These are phyloP conservation scores for Lutraria lutraria DNA, from an alignment of 2,888 invertebrate genomes.

Conservation along the genomic window DNA sequence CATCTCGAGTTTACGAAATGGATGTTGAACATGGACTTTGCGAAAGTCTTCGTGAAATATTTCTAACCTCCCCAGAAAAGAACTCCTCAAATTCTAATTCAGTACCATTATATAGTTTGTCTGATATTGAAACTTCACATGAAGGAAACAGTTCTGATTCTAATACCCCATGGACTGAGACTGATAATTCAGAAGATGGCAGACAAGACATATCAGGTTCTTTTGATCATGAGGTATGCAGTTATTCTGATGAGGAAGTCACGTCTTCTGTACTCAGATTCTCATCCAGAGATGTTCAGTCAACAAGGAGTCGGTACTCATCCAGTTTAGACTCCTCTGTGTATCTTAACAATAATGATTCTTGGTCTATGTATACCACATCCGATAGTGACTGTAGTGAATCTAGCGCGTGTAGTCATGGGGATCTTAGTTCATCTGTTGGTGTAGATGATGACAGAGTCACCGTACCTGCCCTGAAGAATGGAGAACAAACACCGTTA, in stretches of 20 bases:
- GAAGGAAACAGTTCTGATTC: neutral
- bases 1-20: neutral
- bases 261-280: neutral
- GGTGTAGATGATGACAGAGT: neutral
- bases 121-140: neutral
- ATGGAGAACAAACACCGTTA: neutral
- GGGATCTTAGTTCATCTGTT: neutral
- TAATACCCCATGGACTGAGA: neutral
- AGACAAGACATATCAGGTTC: neutral
- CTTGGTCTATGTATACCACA: slow-evolving; percentile 2
- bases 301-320: neutral
- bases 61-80: slow-evolving; percentile 19
- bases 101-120: neutral
- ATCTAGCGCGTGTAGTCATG: neutral
- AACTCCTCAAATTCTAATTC: neutral
- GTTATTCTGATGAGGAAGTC: neutral
- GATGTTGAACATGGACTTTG: slow-evolving; percentile 16
- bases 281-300: neutral
- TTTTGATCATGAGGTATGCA: neutral
- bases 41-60: slow-evolving; percentile 31
- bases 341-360: neutral
- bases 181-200: neutral
- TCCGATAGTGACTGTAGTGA: neutral
- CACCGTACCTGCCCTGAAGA: neutral
- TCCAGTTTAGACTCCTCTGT: neutral